Base-by-base conservation (phyloP, 2,888 invertebrate species). In the Drosophila robusta region DNA sequence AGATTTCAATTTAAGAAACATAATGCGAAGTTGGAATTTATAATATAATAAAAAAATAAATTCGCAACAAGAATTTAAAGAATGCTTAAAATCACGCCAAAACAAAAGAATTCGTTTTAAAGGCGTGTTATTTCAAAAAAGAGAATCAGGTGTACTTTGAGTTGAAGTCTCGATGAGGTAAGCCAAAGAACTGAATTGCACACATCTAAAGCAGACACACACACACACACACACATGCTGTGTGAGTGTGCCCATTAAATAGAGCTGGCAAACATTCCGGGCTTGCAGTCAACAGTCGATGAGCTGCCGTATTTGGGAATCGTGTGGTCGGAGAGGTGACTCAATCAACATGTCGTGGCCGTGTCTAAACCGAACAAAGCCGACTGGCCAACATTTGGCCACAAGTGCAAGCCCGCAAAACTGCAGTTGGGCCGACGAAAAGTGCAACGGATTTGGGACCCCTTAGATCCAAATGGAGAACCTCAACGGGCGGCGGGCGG, bases 351-450 rank as follows among this genome's bases (percentile, higher is more conserved):
- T 88, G 87, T 88, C 89, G 74, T 72, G 85, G 76, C 71, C 75
- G 66, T 73, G 88, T 82, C 87, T 83, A 63, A 73, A 64, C 67
- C 64, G 77, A 70, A 68, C 65, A 74, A 85, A 89, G 80, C 85
- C 82, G 63, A 62, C 71, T 89, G 90, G 89, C 90, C 91, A 91
- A 90, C 87, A 83, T 80, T 91, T 91, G 91, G 91, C 91, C 91
- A 91, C 91, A 91, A 91, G 90, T 90, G 91, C 91, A 90, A 91
- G 90, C 89, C 91, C 91, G 80, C 90, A 90, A 89, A 90, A 83
- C 60, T 81, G 81, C 83, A 86, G 52, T 77, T 81, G 66, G 45
- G 57, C 41, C 56, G 58, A 58, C 57, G 76, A 87, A 87, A 85
- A 83, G 87, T 87, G 85, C 82, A 84, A 54, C 52, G 22, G 26